Percentiles rank a stretch among this genome's conserved stretches.
Evolutionary conservation across 1,140 invertebrate species (phyloP).

Genomic region (Euwallacea fornicatus): DNA sequence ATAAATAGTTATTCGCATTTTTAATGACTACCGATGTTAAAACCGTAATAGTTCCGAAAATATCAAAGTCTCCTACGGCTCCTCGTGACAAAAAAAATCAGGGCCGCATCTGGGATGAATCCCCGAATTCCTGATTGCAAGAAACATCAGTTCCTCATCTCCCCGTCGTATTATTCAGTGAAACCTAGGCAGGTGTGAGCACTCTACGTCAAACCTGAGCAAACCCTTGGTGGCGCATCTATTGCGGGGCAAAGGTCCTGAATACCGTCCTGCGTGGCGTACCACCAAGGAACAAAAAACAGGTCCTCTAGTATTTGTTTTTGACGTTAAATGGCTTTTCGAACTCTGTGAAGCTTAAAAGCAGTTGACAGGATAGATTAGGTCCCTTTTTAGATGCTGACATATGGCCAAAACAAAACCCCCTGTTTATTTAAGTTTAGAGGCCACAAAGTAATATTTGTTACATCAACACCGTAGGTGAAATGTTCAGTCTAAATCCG

Average conservation of each 20-base stretch:
- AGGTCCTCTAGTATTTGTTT: constrained; percentile 35
- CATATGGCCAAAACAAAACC: constrained; percentile 37
- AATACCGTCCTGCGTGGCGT: constrained; percentile 7
- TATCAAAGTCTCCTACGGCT: constrained; percentile 34
- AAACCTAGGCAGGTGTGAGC: no score
- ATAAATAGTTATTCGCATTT: constrained; percentile 31
- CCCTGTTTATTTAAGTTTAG: constrained; percentile 35
- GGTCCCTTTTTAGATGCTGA: constrained; percentile 35
- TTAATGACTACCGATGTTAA: constrained; percentile 25
- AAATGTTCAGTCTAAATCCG: neutral
- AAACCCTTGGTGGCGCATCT: no score
- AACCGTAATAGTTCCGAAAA: constrained; percentile 38
- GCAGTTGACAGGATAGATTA: constrained; percentile 34
- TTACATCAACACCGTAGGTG: constrained; percentile 9
- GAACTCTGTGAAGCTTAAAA: constrained; percentile 35
- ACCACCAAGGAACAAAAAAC: constrained; percentile 34
- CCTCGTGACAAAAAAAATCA: constrained; percentile 8
- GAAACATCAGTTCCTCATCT: no score
- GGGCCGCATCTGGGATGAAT: neutral
- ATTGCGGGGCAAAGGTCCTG: neutral
- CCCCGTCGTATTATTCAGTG: no score
- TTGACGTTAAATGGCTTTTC: constrained; percentile 36
- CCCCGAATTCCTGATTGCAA: neutral
- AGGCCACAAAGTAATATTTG: constrained; percentile 13
- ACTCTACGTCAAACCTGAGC: no score